A percentile compares a stretch with the other conserved stretches of the same genome.
These are phyloP conservation scores for Diuraphis noxia DNA, from an alignment of 1,140 invertebrate genomes.

Conservation along the genomic window DNA sequence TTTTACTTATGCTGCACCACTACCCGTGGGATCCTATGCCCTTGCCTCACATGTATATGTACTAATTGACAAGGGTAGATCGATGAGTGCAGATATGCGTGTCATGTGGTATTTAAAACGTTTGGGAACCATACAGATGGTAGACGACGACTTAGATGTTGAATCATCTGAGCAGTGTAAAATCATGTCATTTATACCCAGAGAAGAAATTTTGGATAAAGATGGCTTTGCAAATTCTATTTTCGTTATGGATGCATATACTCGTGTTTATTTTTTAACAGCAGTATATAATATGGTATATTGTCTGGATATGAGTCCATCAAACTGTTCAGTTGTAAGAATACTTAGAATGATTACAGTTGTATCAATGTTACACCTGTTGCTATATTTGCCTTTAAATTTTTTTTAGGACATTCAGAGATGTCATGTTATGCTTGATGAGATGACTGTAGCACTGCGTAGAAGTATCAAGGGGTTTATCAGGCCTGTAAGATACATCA, in stretches of 20 bases:
- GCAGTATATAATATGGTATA: slow-evolving; percentile 61
- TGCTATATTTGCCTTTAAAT: neutral
- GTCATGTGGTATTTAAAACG: slow-evolving; percentile 46
- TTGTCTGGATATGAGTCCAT: slow-evolving; percentile 81
- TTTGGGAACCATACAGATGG: neutral
- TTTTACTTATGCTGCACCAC: neutral
- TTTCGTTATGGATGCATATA: slow-evolving; percentile 35
- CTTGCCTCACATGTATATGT: neutral
- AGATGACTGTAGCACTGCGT: slow-evolving; percentile 69
- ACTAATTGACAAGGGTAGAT: neutral
- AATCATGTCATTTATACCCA: slow-evolving; percentile 30
- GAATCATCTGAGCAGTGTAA: slow-evolving; percentile 19
- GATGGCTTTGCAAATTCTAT: neutral
- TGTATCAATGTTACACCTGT: neutral
- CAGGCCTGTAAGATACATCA: slow-evolving; percentile 65
- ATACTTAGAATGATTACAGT: neutral
- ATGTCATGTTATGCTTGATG: slow-evolving; percentile 72
- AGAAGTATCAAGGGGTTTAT: slow-evolving; percentile 69
- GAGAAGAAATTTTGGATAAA: neutral
- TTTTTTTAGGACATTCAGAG: slow-evolving; percentile 66
- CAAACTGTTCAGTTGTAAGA: slow-evolving; percentile 68
- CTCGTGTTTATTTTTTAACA: slow-evolving; percentile 59
- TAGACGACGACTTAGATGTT: neutral
- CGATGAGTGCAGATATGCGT: slow-evolving; percentile 26
- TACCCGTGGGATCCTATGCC: neutral